Evolutionary conservation across 1,140 invertebrate genomes (phyloP), one percentile per base, ranked within the genome.

Genomic region (Semibalanus balanoides): DNA sequence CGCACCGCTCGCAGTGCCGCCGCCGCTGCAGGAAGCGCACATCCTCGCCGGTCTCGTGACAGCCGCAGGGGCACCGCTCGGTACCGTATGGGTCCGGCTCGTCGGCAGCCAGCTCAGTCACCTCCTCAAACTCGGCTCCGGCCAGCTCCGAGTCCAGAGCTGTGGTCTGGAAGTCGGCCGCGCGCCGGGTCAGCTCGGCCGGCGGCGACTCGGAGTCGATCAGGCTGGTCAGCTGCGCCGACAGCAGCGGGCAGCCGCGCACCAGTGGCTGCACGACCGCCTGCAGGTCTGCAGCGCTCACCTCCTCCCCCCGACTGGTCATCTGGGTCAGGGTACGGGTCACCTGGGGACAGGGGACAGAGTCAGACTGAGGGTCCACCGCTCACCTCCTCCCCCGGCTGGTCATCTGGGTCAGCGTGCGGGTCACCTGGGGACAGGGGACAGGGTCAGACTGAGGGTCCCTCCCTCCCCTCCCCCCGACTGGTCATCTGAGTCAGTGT

Each of bases 181-280:
- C 25, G 3, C 29, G 28, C 11, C 9, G 28, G 19, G 29, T 11
- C n/a, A 29, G 70, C n/a, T 72, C 28, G 11, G 70, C n/a, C 70
- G n/a, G 70, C 29, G 70, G 70, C n/a, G 70, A 5, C 70, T 72
- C 70, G 25, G 28, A 72, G 70, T 72, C 70, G 25, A 72, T 17
- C 70, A 72, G 70, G 11, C 9, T 11, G 1, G 3, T 11, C 70
- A 72, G 29, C 70, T 72, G 28, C 3, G 70, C 70, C 0, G 25
- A 11, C 70, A 72, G 70, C 70, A 29, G 70, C 28, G 70, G 70
- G 19, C 70, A 72, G 29, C 70, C 25, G 70, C 70, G 70, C 70
- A 72, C 70, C 28, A 72, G n/a, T 5, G 70, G 70, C 70, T 72
- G 70, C 70, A 72, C n/a, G 70, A 22, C 70, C 19, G 70, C 70